Evolutionary conservation across 1,140 invertebrate species (phyloP), one percentile per base, ranked within the genome.

Genomic region (Brachionus calyciflorus): DNA sequence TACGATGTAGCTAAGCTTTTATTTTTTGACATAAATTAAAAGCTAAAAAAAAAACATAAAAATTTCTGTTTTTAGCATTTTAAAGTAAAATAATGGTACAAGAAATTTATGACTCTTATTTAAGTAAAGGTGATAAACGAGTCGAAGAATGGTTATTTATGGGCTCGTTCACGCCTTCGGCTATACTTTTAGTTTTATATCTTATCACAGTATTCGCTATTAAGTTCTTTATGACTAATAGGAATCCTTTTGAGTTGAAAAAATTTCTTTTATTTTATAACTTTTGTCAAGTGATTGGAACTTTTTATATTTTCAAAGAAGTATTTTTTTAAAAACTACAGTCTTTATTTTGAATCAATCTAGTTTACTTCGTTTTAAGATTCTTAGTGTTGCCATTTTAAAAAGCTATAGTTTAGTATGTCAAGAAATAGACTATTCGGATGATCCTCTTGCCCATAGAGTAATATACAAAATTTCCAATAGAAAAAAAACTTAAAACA

Each of bases 261-360:
- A 53, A 57, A 28, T 75, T 75, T 30, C 14, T 75, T 10, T 51
- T 75, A 3, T 26, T 53, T 57, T 75, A 75, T 30, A 75, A 75
- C 30, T 75, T 75, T 24, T 30, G 26, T 26, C 49, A 53, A 14
- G 70, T 75, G 12, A n/a, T 75, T n/a, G 33, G 33, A 9, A 53
- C 70, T 55, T 41, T 57, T 37, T 75, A 75, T 37, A 53, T 75
- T 17, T 51, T 75, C 70, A 41, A 51, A 41, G 49, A 75, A 9
- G 69, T 73, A 49, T 17, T 19, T 24, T 17, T 17, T 51, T 28
- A 33, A 12, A 10, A 28, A 55, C 9, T n/a, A 30, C n/a, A 55
- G 14, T 48, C 24, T 5, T 44, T 48, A 2, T 49, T 73, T 24
- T 12, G n/a, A 12, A 14, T 37, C 19, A 21, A 51, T 51, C 7